Evolutionary conservation across 2,113 vertebrate species (phyloP).

Genomic region (Heteronetta atricapilla): DNA sequence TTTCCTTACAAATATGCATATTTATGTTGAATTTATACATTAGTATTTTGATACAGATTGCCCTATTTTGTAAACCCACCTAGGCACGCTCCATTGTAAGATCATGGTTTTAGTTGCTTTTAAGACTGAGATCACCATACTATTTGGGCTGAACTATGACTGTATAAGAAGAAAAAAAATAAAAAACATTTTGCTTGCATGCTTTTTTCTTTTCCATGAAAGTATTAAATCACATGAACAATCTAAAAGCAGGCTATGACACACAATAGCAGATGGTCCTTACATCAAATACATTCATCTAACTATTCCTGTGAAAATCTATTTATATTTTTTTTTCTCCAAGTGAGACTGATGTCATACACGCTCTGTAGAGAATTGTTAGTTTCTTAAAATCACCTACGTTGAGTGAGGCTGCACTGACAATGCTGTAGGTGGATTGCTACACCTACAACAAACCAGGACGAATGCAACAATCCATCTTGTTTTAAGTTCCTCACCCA

Average conservation of each 20-base stretch:
- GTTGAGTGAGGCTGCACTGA: not conserved
- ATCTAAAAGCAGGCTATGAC: not conserved
- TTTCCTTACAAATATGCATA: not conserved
- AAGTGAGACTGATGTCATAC: not conserved
- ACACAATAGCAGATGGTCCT: not conserved
- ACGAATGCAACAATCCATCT: not conserved
- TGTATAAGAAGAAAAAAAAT: not conserved
- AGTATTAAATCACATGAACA: not conserved
- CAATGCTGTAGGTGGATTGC: not conserved
- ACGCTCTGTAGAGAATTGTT: not conserved
- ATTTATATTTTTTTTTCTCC: not conserved
- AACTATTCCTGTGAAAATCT: not conserved
- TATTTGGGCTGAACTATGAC: not conserved
- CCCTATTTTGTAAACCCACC: not conserved
- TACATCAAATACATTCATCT: not conserved
- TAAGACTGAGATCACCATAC: not conserved
- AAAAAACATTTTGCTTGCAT: not conserved
- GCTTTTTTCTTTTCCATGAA: not conserved
- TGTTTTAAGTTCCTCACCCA: not conserved
- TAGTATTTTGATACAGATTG: not conserved
- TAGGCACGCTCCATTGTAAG: not conserved
- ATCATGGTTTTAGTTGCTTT: not conserved
- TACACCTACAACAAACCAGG: accelerated
- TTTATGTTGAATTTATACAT: not conserved
- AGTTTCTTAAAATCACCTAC: not conserved